Evolutionary conservation across 2,797 vertebrate genomes (phyloP).

Genomic region (Galago senegalensis): DNA sequence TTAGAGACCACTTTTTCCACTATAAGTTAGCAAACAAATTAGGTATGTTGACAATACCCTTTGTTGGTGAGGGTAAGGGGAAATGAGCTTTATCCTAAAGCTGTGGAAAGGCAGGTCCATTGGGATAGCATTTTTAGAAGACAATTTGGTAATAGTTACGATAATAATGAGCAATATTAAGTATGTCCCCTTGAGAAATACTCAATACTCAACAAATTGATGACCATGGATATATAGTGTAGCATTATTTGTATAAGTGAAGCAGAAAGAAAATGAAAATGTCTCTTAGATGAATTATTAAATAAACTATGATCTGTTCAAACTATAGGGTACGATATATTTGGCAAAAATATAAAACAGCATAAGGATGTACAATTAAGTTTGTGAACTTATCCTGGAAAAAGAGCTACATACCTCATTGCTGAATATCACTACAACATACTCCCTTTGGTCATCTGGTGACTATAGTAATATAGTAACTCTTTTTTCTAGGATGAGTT

Average conservation of each 20-base stretch:
- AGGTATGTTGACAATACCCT: not conserved
- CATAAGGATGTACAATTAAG: no score
- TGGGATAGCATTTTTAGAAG: not conserved
- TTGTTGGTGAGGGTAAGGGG: not conserved
- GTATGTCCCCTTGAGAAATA: not conserved
- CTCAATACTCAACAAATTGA: not conserved
- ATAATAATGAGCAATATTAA: conserved; percentile 12
- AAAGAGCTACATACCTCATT: no score
- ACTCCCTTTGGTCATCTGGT: no score
- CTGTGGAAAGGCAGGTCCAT: not conserved
- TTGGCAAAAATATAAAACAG: not conserved
- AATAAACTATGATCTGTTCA: conserved; percentile 9
- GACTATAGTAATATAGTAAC: no score
- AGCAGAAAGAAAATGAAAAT: not conserved
- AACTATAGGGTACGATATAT: not conserved
- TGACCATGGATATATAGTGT: not conserved
- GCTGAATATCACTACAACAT: no score
- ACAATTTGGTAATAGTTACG: not conserved
- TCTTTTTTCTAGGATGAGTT: no score
- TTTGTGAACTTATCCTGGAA: no score
- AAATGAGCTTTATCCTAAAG: conserved; percentile 5
- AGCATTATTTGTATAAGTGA: not conserved
- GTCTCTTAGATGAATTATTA: not conserved
- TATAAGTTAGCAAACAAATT: not conserved
- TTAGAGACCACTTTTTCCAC: not conserved